phyloP scores from a whole-genome alignment of 2,888 invertebrate species.

The Phaedon cochleariae region DNA sequence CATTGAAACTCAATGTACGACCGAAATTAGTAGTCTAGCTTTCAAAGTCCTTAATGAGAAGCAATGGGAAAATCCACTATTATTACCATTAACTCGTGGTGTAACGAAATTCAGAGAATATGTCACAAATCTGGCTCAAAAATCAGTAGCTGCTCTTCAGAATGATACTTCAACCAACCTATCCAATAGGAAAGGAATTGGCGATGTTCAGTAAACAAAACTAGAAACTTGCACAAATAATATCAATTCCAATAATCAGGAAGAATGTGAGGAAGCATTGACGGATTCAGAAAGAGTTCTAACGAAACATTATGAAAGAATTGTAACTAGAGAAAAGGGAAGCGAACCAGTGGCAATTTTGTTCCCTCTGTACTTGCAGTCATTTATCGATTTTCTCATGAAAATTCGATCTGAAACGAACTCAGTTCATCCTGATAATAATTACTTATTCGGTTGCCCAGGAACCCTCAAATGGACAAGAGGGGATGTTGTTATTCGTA shows the following conservation, averaged over 20 bases:
- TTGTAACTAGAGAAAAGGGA: constrained; percentile 37
- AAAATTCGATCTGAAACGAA: constrained; percentile 3
- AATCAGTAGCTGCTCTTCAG: constrained; percentile 23
- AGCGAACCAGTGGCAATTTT: constrained; percentile 31
- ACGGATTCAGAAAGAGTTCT: constrained; percentile 40
- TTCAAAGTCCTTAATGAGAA: constrained; percentile 44
- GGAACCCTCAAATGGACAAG: constrained; percentile 20
- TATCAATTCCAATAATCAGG: constrained; percentile 19
- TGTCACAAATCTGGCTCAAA: constrained; percentile 30
- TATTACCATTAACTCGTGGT: constrained; percentile 40
- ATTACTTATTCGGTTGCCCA: constrained; percentile 17
- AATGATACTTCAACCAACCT: constrained; percentile 37
- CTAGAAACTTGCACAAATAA: constrained; percentile 29
- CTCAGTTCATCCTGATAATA: not conserved
- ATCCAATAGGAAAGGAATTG: constrained; percentile 43
- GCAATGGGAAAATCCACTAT: constrained; percentile 31
- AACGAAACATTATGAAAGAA: constrained; percentile 36
- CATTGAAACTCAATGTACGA: constrained; percentile 40
- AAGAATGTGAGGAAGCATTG: constrained; percentile 34
- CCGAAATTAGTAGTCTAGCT: constrained; percentile 36
- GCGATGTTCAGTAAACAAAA: constrained; percentile 45
- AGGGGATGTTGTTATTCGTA: constrained; percentile 16
- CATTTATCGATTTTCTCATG: constrained; percentile 13
- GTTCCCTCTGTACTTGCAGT: constrained; percentile 6
- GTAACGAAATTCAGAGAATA: constrained; percentile 40